Evolutionary conservation across 2,888 invertebrate species (phyloP).

Genomic region (Leptinotarsa rubiginosa): DNA sequence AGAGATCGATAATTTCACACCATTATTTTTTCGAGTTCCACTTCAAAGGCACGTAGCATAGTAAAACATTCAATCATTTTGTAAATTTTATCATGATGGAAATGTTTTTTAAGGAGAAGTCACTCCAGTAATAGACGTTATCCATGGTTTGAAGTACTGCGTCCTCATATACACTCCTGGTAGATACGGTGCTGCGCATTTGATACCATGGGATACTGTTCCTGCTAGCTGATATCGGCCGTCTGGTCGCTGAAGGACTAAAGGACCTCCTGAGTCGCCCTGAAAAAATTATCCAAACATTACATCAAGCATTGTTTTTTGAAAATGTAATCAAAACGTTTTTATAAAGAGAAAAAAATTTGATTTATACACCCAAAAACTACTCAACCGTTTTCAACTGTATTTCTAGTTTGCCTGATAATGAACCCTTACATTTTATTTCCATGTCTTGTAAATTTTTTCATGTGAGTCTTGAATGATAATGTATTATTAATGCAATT

Average conservation of each 20-base stretch:
- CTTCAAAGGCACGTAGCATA: background rate
- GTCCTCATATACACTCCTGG: slow-evolving; percentile 96
- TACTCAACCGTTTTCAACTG: too few relatives aligned
- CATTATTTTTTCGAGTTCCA: background rate
- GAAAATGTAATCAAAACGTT: too few relatives aligned
- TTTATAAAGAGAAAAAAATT: too few relatives aligned
- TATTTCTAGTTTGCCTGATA: too few relatives aligned
- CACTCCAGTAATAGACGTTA: slow-evolving; percentile 86
- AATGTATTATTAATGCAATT: too few relatives aligned
- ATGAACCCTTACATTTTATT: too few relatives aligned
- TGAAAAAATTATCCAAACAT: slow-evolving; percentile 57
- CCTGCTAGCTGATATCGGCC: slow-evolving; percentile 90
- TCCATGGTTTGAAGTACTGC: slow-evolving; percentile 91
- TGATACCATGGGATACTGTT: slow-evolving; percentile 94
- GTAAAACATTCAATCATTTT: background rate
- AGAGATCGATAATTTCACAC: too few relatives aligned
- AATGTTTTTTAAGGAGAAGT: slow-evolving; percentile 39
- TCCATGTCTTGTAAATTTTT: too few relatives aligned
- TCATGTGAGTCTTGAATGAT: too few relatives aligned
- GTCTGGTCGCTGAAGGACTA: slow-evolving; percentile 84
- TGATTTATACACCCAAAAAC: too few relatives aligned
- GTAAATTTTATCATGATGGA: background rate
- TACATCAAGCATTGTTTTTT: too few relatives aligned
- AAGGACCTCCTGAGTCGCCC: slow-evolving; percentile 94
- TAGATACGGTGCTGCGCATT: slow-evolving; percentile 90